Conservation (phyloP, 1,140 invertebrate species). For the Ephestia elutella region DNA sequence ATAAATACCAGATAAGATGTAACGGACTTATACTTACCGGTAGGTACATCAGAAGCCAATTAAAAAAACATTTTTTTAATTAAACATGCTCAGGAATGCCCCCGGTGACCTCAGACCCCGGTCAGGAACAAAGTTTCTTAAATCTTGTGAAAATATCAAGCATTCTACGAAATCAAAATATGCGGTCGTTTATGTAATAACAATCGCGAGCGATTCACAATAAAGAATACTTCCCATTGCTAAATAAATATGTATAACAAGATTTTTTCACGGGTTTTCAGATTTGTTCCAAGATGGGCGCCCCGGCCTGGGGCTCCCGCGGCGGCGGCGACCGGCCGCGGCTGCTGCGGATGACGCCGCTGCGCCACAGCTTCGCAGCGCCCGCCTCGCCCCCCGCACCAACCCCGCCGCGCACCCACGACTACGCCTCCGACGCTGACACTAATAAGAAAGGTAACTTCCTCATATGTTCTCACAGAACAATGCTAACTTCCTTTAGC, state of each 20-base stretch:
- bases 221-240: no score
- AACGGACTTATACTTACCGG: not conserved
- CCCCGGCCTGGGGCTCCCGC: constrained; percentile 65
- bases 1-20: constrained; percentile 3
- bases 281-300: constrained; percentile 45
- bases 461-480: constrained; percentile 14
- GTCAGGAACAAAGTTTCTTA: no score
- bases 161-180: no score
- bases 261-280: not conserved
- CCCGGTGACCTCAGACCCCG: no score
- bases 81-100: no score
- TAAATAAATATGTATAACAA: no score
- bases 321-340: constrained; percentile 66
- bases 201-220: no score
- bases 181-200: no score
- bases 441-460: constrained; percentile 67
- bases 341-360: constrained; percentile 72
- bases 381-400: constrained; percentile 65
- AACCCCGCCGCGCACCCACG: constrained; percentile 51
- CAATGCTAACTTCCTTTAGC: not conserved
- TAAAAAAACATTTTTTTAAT: no score
- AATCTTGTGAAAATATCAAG: no score
- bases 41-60: not conserved
- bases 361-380: constrained; percentile 73
- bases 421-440: constrained; percentile 70